phyloP scores from a whole-genome alignment of 2,113 vertebrate genomes.

The Sminthopsis crassicaudata region DNA sequence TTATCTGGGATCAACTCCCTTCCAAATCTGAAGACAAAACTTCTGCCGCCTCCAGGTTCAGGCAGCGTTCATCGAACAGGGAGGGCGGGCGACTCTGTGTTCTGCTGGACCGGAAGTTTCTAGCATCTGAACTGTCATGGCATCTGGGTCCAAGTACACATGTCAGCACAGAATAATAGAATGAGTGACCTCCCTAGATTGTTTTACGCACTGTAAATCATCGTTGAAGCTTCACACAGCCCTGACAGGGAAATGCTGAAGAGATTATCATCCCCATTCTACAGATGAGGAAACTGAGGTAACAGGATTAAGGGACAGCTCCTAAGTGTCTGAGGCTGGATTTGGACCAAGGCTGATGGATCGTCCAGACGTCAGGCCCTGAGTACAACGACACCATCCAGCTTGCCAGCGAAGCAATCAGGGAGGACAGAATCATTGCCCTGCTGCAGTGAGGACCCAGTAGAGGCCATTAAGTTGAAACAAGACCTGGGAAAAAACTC shows the following conservation, averaged over 20 bases:
- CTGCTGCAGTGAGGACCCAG: too few species aligned
- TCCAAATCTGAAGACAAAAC: background rate
- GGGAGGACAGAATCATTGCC: too few species aligned
- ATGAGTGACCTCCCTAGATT: background rate
- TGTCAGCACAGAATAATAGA: background rate
- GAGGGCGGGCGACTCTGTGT: constrained; percentile 20
- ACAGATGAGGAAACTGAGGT: background rate
- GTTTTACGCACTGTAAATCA: background rate
- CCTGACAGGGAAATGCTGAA: background rate
- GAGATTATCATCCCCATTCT: background rate
- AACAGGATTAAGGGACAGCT: too few species aligned
- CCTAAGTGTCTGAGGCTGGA: too few species aligned
- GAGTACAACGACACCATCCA: too few species aligned
- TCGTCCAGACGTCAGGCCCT: too few species aligned
- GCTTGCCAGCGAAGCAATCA: too few species aligned
- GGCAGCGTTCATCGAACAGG: background rate
- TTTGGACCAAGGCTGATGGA: too few species aligned
- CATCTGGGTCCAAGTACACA: background rate
- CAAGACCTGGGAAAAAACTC: too few species aligned
- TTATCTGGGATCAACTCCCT: constrained; percentile 37
- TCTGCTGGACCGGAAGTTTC: constrained; percentile 22
- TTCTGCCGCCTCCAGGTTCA: background rate
- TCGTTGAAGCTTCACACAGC: background rate
- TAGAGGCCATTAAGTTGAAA: too few species aligned
- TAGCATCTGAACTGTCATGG: constrained; percentile 16